These are phyloP conservation scores for Clanis bilineata DNA, from an alignment of 2,888 invertebrate genomes.

Conservation along the genomic window DNA sequence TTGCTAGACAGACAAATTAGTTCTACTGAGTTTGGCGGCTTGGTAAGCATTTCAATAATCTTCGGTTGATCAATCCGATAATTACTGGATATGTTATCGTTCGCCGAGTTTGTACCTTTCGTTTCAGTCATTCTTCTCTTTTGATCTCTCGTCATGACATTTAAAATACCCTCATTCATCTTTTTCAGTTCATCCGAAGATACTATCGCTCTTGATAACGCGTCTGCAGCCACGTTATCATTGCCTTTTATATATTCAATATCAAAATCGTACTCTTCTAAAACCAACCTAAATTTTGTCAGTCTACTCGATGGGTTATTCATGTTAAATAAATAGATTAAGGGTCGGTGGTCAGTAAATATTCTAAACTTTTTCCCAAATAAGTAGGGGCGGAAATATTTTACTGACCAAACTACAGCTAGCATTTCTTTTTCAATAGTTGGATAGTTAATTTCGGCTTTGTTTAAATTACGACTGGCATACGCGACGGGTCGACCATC, in stretches of 20 bases:
- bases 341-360: constrained; percentile 2
- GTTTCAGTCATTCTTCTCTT: neutral
- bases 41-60: constrained; percentile 13
- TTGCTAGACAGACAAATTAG: too few relatives aligned
- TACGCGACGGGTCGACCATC: neutral
- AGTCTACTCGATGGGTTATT: constrained; percentile 23
- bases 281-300: constrained; percentile 21
- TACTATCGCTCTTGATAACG: constrained; percentile 19
- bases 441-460: constrained; percentile 2
- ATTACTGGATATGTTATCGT: neutral
- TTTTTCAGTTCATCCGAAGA: constrained; percentile 18
- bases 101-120: neutral
- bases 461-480: neutral
- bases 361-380: neutral
- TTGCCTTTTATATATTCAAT: constrained; percentile 22
- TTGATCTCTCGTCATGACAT: constrained; percentile 16
- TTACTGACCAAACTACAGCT: constrained; percentile 24
- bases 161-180: constrained; percentile 14
- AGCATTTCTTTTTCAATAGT: constrained; percentile 24
- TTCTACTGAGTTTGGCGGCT: neutral
- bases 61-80: constrained; percentile 20
- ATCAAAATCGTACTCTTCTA: constrained; percentile 24
- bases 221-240: constrained; percentile 22
- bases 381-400: constrained; percentile 25
- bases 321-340: constrained; percentile 24